Conservation (phyloP, 2,888 invertebrate genomes). For the Bugula neritina region DNA sequence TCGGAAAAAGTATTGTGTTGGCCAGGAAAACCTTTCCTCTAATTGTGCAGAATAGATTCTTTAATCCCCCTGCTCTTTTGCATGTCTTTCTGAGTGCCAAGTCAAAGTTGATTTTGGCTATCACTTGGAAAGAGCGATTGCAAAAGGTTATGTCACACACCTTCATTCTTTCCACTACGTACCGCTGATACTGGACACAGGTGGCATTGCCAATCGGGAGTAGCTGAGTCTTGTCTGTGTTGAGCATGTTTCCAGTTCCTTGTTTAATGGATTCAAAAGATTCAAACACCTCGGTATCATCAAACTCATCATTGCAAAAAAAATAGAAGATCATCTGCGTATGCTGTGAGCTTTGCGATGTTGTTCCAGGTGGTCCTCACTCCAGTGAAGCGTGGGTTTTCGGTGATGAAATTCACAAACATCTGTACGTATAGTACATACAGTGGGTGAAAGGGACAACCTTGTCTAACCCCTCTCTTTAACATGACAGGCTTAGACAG, state of each 20-base stretch:
- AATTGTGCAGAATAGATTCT: no score
- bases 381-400: not conserved
- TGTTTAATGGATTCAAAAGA: not conserved
- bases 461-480: not conserved
- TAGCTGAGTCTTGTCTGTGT: not conserved
- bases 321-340: not conserved
- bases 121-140: no score
- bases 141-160: no score
- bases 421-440: not conserved
- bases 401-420: not conserved
- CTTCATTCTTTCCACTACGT: no score
- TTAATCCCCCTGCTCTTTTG: no score
- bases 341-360: not conserved
- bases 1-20: no score
- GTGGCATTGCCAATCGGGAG: no score
- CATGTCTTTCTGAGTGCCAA: no score
- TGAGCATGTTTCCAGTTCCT: not conserved
- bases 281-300: not conserved
- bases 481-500: not conserved
- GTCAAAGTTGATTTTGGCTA: no score
- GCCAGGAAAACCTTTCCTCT: no score
- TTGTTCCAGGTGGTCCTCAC: not conserved
- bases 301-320: not conserved
- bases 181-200: no score
- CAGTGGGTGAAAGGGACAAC: not conserved